Percentiles rank a stretch among this genome's conserved stretches.
Conservation (phyloP, 2,113 vertebrate genomes). For the Centropus bengalensis region DNA sequence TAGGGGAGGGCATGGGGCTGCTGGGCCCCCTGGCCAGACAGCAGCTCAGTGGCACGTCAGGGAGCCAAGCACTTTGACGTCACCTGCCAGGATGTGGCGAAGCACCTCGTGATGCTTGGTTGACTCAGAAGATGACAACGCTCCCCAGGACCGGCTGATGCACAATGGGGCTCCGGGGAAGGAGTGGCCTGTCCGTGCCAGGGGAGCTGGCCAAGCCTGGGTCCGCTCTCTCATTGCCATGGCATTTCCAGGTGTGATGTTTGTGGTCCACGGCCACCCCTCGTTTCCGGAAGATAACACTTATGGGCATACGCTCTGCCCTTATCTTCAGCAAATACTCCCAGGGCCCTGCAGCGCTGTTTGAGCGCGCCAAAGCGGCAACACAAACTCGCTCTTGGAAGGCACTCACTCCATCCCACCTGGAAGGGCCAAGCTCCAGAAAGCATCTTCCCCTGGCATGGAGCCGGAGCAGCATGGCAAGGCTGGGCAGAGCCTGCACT, state of each 20-base stretch:
- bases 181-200: not conserved
- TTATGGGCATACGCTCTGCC: not conserved
- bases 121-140: slow-evolving; percentile 30
- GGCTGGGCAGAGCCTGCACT: not conserved
- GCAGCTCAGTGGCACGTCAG: rapidly evolving
- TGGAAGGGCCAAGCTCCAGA: rapidly evolving
- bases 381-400: rapidly evolving
- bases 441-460: not conserved
- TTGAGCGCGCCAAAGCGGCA: not conserved
- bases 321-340: slow-evolving; percentile 34
- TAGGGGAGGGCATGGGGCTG: not conserved
- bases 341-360: not conserved
- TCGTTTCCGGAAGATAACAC: not conserved
- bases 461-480: rapidly evolving
- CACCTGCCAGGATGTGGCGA: slow-evolving; percentile 13
- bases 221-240: rapidly evolving
- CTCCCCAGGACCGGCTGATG: rapidly evolving
- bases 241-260: not conserved
- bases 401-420: not conserved
- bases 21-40: rapidly evolving
- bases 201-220: not conserved
- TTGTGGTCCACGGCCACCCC: not conserved
- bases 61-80: not conserved
- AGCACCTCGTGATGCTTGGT: slow-evolving; percentile 1
- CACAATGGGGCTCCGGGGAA: not conserved